phyloP scores from a whole-genome alignment of 2,888 invertebrate species.

The Diloba caeruleocephala region DNA sequence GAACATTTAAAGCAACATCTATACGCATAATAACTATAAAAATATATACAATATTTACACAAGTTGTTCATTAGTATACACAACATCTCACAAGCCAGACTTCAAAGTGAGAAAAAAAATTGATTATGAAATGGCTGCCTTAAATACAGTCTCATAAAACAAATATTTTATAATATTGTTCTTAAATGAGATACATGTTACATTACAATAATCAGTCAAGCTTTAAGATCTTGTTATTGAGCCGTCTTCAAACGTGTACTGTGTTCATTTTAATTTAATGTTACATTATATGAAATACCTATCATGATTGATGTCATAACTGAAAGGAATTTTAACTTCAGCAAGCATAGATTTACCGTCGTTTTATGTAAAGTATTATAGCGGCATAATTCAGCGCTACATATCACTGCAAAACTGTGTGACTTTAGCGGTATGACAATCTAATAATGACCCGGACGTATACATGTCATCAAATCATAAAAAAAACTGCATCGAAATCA shows the following conservation, averaged over 20 bases:
- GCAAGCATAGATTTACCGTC: slow-evolving; percentile 9
- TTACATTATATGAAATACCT: slow-evolving; percentile 13
- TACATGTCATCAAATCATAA: slow-evolving; percentile 8
- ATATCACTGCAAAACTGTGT: slow-evolving; percentile 8
- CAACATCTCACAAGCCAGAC: slow-evolving; percentile 54
- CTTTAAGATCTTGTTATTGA: slow-evolving; percentile 78
- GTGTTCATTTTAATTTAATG: slow-evolving; percentile 40
- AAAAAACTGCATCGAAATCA: slow-evolving; percentile 5
- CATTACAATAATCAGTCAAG: slow-evolving; percentile 81
- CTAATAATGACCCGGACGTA: slow-evolving; percentile 11
- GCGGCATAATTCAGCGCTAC: neutral
- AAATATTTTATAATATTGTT: slow-evolving; percentile 81
- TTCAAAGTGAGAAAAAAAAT: slow-evolving; percentile 42
- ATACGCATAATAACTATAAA: slow-evolving; percentile 67
- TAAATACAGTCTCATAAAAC: slow-evolving; percentile 82
- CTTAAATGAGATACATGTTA: slow-evolving; percentile 82
- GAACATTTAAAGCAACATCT: slow-evolving; percentile 83
- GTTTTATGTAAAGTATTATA: slow-evolving; percentile 1
- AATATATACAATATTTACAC: slow-evolving; percentile 81
- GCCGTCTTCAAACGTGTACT: slow-evolving; percentile 61
- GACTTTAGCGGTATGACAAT: slow-evolving; percentile 22
- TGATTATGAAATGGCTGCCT: slow-evolving; percentile 77
- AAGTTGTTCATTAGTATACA: slow-evolving; percentile 66
- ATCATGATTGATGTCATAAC: slow-evolving; percentile 12
- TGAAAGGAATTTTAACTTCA: slow-evolving; percentile 15